Percentiles rank a stretch among this genome's conserved stretches.
Evolutionary conservation across 2,888 invertebrate species (phyloP).

Genomic region (Osmoderma eremita): DNA sequence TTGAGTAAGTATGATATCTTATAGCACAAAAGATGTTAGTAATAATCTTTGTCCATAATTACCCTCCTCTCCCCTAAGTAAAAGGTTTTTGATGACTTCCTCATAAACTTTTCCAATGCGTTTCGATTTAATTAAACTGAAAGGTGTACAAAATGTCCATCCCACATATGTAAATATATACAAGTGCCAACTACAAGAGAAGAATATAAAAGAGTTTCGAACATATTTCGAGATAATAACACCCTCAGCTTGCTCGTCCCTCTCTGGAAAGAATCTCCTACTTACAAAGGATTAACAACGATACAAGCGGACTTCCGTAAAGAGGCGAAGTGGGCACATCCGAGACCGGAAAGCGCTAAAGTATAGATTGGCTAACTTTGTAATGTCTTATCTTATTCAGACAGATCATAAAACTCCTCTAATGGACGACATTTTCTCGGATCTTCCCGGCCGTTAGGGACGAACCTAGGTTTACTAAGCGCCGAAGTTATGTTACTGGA

Average conservation of each 20-base stretch:
- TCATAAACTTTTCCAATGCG: no score
- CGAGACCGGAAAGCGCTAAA: slow-evolving; percentile 55
- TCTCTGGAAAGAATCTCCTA: slow-evolving; percentile 46
- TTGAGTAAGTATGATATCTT: no score
- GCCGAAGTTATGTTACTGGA: slow-evolving; percentile 39
- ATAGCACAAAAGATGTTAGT: no score
- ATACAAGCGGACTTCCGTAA: slow-evolving; percentile 54
- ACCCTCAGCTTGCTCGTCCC: slow-evolving; percentile 29
- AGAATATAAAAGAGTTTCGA: slow-evolving; percentile 9
- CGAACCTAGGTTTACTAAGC: slow-evolving; percentile 40
- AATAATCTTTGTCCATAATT: no score
- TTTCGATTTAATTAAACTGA: no score
- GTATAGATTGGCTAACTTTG: slow-evolving; percentile 63
- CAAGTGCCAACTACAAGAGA: slow-evolving; percentile 1
- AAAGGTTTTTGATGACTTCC: no score
- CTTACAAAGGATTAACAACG: slow-evolving; percentile 55
- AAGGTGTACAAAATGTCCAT: no score
- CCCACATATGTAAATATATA: no score
- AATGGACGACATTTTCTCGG: slow-evolving; percentile 59
- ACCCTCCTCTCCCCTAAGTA: no score
- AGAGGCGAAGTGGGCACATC: slow-evolving; percentile 50
- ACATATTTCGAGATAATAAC: slow-evolving; percentile 25
- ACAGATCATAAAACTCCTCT: slow-evolving; percentile 60
- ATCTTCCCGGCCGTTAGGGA: slow-evolving; percentile 49
- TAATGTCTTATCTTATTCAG: slow-evolving; percentile 61